Conservation (phyloP, 2,888 invertebrate genomes). For the Nomada ferruginata region DNA sequence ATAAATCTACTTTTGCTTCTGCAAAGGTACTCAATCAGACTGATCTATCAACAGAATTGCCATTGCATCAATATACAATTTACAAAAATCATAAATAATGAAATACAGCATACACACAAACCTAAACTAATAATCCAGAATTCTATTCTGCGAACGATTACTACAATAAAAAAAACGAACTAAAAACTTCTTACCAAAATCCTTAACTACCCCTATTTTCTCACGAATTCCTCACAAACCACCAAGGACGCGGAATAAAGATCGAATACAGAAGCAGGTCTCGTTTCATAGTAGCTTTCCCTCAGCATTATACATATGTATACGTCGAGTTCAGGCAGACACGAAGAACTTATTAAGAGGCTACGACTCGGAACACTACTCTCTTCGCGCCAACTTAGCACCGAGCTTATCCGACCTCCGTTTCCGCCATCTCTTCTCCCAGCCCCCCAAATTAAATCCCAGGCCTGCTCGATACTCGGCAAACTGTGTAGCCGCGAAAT, state of each 20-base stretch:
- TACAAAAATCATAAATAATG: no score
- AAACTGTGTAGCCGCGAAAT: conserved; percentile 35
- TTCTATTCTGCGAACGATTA: no score
- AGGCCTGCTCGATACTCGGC: neutral
- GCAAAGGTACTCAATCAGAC: no score
- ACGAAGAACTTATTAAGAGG: conserved; percentile 51
- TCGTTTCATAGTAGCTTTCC: conserved; percentile 6
- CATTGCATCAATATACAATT: no score
- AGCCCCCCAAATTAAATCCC: conserved; percentile 54
- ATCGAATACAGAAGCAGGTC: conserved; percentile 17
- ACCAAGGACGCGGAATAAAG: neutral
- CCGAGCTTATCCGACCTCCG: conserved; percentile 30
- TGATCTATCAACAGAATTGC: no score
- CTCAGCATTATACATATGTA: neutral
- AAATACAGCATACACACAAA: no score
- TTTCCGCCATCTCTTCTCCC: conserved; percentile 1
- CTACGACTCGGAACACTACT: conserved; percentile 41
- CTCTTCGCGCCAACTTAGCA: conserved; percentile 31
- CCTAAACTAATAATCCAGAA: no score
- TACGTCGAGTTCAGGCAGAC: conserved; percentile 30
- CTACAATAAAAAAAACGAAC: no score
- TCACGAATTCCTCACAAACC: neutral
- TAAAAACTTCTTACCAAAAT: neutral
- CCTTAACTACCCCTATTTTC: neutral
- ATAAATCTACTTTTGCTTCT: no score